phyloP scores from a whole-genome alignment of 2,888 invertebrate species.

The Merodon equestris region DNA sequence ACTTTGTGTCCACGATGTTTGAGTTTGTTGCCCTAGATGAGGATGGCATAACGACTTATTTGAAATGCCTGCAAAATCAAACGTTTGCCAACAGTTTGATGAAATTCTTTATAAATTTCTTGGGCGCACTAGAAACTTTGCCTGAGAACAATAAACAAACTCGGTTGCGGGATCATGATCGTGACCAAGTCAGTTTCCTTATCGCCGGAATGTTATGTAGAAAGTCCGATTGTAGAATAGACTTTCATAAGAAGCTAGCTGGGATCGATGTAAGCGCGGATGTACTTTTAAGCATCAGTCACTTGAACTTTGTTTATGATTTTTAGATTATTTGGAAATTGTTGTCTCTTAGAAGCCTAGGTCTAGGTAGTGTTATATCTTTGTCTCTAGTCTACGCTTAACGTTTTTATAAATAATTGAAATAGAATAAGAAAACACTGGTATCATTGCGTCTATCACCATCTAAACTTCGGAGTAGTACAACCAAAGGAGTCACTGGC shows the following conservation, averaged over 20 bases:
- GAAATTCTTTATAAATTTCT: slow-evolving; percentile 37
- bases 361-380: too few relatives aligned
- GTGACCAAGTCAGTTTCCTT: slow-evolving; percentile 48
- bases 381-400: too few relatives aligned
- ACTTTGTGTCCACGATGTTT: slow-evolving; percentile 47
- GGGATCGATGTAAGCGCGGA: slow-evolving; percentile 22
- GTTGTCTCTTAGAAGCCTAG: neutral
- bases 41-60: slow-evolving; percentile 35
- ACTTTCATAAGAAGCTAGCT: slow-evolving; percentile 49
- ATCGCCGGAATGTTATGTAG: slow-evolving; percentile 49
- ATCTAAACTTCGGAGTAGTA: too few relatives aligned
- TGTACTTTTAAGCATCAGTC: slow-evolving; percentile 39
- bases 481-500: too few relatives aligned
- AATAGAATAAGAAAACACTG: too few relatives aligned
- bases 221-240: slow-evolving; percentile 44
- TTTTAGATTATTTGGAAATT: slow-evolving; percentile 21
- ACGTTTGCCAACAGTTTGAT: slow-evolving; percentile 45
- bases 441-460: too few relatives aligned
- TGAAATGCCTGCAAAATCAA: slow-evolving; percentile 43
- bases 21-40: slow-evolving; percentile 35
- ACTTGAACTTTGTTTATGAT: slow-evolving; percentile 57
- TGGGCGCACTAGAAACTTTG: slow-evolving; percentile 5
- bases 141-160: neutral
- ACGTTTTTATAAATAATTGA: too few relatives aligned
- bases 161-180: slow-evolving; percentile 20